Percentiles rank a stretch among this genome's conserved stretches.
Evolutionary conservation across 2,797 vertebrate species (phyloP).

Genomic region (Melanotaenia nigrans): DNA sequence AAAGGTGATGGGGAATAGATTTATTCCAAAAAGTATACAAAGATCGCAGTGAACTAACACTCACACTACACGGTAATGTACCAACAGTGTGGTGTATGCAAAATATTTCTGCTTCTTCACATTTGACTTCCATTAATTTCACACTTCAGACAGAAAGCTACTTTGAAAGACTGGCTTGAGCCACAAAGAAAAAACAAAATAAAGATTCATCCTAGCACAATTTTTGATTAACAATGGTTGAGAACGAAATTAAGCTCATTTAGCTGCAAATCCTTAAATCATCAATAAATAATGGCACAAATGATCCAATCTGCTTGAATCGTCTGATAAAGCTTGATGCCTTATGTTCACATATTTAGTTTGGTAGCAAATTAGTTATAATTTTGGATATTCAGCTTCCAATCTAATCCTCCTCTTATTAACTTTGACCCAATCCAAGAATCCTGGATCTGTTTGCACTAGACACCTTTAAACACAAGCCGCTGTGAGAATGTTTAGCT

Average conservation of each 20-base stretch:
- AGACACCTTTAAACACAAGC: not conserved
- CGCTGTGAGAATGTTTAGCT: slow-evolving; percentile 24
- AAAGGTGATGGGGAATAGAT: not conserved
- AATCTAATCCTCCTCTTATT: slow-evolving; percentile 2
- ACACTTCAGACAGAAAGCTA: too few species aligned
- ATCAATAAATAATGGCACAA: not conserved
- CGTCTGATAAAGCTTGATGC: not conserved
- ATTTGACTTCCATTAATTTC: too few species aligned
- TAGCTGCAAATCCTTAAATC: slow-evolving; percentile 22
- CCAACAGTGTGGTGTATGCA: not conserved
- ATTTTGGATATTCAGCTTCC: slow-evolving; percentile 4
- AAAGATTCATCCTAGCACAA: not conserved
- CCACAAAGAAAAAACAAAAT: too few species aligned
- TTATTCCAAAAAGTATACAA: not conserved
- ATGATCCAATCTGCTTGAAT: not conserved
- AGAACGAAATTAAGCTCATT: slow-evolving; percentile 4
- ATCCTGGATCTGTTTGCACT: slow-evolving; percentile 6
- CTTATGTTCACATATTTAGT: not conserved
- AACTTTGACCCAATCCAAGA: slow-evolving; percentile 9
- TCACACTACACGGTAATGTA: not conserved
- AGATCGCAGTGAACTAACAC: not conserved
- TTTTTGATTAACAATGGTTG: not conserved
- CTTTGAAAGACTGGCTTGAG: too few species aligned
- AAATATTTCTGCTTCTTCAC: not conserved
- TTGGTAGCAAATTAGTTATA: not conserved